Evolutionary conservation across 2,113 vertebrate genomes (phyloP).

Genomic region (Vimba vimba): DNA sequence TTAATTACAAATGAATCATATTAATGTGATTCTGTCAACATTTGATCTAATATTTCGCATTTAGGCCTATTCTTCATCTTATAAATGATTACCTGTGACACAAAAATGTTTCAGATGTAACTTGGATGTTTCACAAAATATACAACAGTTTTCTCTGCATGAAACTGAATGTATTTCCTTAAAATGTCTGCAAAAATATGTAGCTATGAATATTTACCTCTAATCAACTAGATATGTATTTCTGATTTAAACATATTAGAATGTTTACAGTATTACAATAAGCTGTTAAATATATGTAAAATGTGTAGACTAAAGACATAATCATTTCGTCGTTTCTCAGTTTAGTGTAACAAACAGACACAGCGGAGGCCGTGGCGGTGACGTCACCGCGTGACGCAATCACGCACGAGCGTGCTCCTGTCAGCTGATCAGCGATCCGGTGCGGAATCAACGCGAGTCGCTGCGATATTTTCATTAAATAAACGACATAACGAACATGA

Average conservation of each 20-base stretch:
- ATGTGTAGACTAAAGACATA: background rate
- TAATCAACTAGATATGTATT: background rate
- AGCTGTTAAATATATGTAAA: background rate
- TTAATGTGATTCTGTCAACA: too few relatives aligned
- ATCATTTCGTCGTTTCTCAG: too few relatives aligned
- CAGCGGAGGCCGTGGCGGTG: background rate
- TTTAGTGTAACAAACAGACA: background rate
- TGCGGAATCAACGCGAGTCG: constrained; percentile 2
- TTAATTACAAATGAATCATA: too few relatives aligned
- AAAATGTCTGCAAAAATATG: background rate
- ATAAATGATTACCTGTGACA: too few relatives aligned
- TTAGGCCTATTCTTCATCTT: too few relatives aligned
- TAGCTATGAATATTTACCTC: background rate
- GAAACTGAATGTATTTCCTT: too few relatives aligned
- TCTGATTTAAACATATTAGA: background rate
- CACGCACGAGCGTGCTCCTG: constrained; percentile 24
- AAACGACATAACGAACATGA: constrained; percentile 12
- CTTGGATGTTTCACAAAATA: too few relatives aligned
- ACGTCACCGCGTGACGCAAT: background rate
- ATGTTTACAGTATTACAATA: background rate
- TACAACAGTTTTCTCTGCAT: too few relatives aligned
- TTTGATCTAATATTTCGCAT: too few relatives aligned
- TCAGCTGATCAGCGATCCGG: constrained; percentile 35
- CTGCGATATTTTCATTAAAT: constrained; percentile 25
- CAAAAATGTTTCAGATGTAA: too few relatives aligned